Percentiles rank a stretch among this genome's conserved stretches.
Evolutionary conservation across 1,140 invertebrate genomes (phyloP).

Genomic region (Bombus cullumanus): DNA sequence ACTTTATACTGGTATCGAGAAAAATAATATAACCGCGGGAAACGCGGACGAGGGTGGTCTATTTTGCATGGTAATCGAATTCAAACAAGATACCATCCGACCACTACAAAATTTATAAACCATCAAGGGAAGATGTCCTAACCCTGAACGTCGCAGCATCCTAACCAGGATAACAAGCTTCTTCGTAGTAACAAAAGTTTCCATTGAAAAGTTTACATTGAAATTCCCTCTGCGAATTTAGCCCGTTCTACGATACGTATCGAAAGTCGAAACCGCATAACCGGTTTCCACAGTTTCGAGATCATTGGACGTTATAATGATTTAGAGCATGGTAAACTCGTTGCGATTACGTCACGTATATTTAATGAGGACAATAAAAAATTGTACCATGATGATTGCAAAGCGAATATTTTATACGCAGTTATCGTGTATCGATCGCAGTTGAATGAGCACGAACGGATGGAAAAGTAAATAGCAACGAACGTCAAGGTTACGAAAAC

Average conservation of each 20-base stretch:
- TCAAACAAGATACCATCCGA: slow-evolving; percentile 24
- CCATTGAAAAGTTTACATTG: background rate
- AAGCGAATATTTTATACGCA: slow-evolving; percentile 10
- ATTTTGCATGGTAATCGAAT: slow-evolving; percentile 57
- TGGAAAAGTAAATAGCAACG: slow-evolving; percentile 7
- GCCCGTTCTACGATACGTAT: background rate
- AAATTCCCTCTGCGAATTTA: background rate
- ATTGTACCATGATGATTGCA: background rate
- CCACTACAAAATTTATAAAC: slow-evolving; percentile 47
- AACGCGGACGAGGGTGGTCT: slow-evolving; percentile 1
- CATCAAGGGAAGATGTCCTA: slow-evolving; percentile 37
- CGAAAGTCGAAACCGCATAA: background rate
- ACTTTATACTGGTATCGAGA: slow-evolving; percentile 25
- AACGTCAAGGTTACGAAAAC: slow-evolving; percentile 1
- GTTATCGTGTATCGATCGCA: slow-evolving; percentile 16
- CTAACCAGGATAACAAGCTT: background rate
- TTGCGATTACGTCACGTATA: background rate
- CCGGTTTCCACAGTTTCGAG: background rate
- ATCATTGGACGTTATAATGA: background rate
- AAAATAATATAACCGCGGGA: slow-evolving; percentile 37
- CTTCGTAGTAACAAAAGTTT: background rate
- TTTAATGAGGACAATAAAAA: background rate
- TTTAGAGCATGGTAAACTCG: background rate
- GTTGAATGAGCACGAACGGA: background rate
- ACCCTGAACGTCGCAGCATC: background rate